phyloP scores from a whole-genome alignment of 1,140 invertebrate genomes.

The Drosophila albomicans region DNA sequence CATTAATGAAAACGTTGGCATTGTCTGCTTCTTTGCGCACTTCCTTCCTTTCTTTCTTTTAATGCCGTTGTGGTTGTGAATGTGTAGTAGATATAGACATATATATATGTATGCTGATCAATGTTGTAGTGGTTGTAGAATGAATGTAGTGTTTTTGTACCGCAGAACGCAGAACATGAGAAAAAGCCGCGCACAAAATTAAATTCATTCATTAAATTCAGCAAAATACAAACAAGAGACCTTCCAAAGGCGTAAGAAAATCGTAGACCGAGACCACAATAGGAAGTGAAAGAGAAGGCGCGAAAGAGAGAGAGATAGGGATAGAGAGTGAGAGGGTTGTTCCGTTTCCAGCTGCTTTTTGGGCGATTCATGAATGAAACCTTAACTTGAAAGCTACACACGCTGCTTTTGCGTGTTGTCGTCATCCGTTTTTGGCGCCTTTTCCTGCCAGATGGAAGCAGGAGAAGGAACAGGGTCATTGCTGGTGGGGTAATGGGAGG shows the following conservation, averaged over 20 bases:
- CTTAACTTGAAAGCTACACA: constrained; percentile 11
- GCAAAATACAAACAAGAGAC: constrained; percentile 27
- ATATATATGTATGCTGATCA: not conserved
- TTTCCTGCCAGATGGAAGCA: not conserved
- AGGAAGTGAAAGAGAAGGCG: not conserved
- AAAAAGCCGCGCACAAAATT: constrained; percentile 58
- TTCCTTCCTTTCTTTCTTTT: constrained; percentile 73
- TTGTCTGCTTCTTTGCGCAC: constrained; percentile 77
- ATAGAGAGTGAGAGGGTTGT: constrained; percentile 16
- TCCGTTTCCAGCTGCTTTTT: constrained; percentile 24
- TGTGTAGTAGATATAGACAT: not conserved
- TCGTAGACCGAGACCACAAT: not conserved
- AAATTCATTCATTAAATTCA: constrained; percentile 81
- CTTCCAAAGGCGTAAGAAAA: constrained; percentile 36
- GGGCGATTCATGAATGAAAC: constrained; percentile 46
- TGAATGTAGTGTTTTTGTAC: constrained; percentile 13
- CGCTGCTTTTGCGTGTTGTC: not conserved
- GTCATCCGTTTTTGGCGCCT: not conserved
- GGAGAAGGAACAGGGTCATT: no score
- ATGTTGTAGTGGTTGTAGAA: not conserved
- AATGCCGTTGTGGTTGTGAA: constrained; percentile 21
- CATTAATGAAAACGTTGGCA: constrained; percentile 83
- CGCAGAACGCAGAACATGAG: constrained; percentile 49
- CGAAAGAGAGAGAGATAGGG: not conserved
- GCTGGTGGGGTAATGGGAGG: no score